These are phyloP conservation scores for Lagorchestes hirsutus DNA, from an alignment of 2,797 vertebrate species.

Conservation along the genomic window DNA sequence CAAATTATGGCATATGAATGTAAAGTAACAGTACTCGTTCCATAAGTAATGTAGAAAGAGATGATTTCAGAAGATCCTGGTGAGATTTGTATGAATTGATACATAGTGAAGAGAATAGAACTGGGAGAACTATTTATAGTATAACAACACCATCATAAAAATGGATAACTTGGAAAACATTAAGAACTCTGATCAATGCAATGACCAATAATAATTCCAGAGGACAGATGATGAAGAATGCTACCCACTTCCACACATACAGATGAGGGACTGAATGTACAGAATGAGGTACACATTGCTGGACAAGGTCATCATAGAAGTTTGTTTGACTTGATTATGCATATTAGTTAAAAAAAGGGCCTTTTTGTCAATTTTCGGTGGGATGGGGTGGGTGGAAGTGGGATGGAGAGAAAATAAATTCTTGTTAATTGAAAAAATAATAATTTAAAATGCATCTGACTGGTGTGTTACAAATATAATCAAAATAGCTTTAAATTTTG, in stretches of 20 bases:
- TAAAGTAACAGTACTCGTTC: background rate
- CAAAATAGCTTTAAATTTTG: background rate
- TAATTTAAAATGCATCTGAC: background rate
- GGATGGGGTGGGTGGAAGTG: background rate
- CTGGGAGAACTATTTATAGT: background rate
- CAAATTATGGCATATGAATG: background rate
- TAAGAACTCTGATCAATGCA: background rate
- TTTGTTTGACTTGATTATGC: background rate
- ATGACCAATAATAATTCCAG: background rate
- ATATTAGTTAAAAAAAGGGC: background rate
- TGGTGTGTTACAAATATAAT: background rate
- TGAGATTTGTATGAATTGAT: background rate
- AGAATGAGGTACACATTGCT: background rate
- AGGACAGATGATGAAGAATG: background rate
- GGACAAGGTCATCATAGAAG: background rate
- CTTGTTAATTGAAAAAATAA: background rate
- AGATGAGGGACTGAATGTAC: background rate
- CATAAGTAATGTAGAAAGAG: background rate
- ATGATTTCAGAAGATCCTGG: background rate
- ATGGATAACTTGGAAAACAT: background rate
- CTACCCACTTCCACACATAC: background rate
- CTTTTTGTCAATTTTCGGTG: background rate
- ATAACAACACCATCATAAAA: background rate
- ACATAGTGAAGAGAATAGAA: background rate
- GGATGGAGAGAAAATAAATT: background rate